phyloP scores from a whole-genome alignment of 2,797 vertebrate species.

The Zalophus californianus region DNA sequence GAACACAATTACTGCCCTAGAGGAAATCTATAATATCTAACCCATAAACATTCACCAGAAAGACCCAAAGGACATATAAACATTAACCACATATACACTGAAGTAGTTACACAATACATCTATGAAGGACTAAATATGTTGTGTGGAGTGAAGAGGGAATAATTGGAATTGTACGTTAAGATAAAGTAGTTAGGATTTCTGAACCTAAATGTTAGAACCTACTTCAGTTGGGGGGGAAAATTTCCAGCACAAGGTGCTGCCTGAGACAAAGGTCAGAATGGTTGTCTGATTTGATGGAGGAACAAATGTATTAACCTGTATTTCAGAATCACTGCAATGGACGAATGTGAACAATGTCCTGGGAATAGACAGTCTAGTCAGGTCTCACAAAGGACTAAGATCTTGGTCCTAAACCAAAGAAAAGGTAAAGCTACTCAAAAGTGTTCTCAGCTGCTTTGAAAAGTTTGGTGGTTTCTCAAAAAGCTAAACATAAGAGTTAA shows the following conservation, averaged over 20 bases:
- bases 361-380: not conserved
- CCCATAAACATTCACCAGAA: conserved; percentile 62
- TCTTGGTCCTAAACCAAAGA: not conserved
- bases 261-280: not conserved
- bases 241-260: not conserved
- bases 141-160: conserved; percentile 43
- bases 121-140: conserved; percentile 43
- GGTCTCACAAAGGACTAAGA: not conserved
- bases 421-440: conserved; percentile 24
- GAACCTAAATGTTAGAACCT: not conserved
- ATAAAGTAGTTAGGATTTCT: conserved; percentile 32
- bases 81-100: conserved; percentile 51
- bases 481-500: not conserved
- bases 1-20: not conserved
- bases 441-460: not conserved
- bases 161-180: not conserved
- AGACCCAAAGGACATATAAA: conserved; percentile 65
- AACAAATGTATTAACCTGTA: not conserved
- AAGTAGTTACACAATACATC: conserved; percentile 44
- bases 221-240: not conserved
- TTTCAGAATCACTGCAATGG: not conserved
- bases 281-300: not conserved
- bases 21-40: conserved; percentile 61
- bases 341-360: not conserved
- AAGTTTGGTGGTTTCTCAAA: not conserved